These are phyloP conservation scores for Eolophus roseicapilla DNA, from an alignment of 2,113 vertebrate species.

Conservation along the genomic window DNA sequence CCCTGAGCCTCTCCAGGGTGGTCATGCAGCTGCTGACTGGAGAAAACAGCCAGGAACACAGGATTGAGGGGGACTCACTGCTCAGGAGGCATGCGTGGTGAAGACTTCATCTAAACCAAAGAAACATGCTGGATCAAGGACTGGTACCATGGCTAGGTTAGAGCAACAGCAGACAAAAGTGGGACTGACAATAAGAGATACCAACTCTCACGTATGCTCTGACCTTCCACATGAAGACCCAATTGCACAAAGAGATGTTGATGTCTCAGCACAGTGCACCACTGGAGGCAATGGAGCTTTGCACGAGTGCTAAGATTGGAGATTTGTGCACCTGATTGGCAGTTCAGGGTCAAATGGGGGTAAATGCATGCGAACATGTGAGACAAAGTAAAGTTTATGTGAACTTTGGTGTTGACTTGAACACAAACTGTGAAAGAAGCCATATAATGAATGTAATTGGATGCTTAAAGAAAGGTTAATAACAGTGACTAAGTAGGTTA, in stretches of 20 bases:
- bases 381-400: background rate
- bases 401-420: background rate
- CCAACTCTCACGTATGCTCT: background rate
- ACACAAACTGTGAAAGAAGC: background rate
- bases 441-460: background rate
- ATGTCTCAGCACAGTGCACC: background rate
- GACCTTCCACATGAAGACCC: background rate
- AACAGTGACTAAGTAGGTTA: background rate
- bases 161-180: background rate
- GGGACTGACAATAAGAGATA: background rate
- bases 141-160: too few species aligned
- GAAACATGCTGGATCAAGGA: background rate
- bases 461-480: background rate
- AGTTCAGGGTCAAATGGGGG: background rate
- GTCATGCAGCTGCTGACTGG: background rate
- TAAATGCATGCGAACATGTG: background rate
- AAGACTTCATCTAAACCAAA: background rate
- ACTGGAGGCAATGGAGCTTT: background rate
- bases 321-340: background rate
- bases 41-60: background rate
- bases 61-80: background rate
- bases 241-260: background rate
- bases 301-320: fast-evolving
- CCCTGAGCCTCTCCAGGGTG: background rate
- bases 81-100: background rate